Percentiles rank a stretch among this genome's conserved stretches.
phyloP scores from a whole-genome alignment of 2,797 vertebrate species.

The Pseudomugil tenellus region DNA sequence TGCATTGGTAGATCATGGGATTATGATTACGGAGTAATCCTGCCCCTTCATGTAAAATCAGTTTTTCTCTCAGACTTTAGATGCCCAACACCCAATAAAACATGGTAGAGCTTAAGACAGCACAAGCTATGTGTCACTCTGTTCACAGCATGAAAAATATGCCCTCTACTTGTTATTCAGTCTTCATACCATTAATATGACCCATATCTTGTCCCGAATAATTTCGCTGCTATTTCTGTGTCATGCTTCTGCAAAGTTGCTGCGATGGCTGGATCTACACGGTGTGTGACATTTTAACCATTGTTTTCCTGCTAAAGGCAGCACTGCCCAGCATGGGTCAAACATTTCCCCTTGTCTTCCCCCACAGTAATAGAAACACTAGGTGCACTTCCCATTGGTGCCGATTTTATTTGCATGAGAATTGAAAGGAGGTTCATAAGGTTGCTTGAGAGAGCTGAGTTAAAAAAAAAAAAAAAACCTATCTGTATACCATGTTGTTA shows the following conservation, averaged over 20 bases:
- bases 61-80: conserved; percentile 13
- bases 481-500: neutral
- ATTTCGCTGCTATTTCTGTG: conserved; percentile 78
- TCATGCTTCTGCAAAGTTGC: conserved; percentile 48
- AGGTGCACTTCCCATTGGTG: conserved; percentile 11
- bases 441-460: neutral
- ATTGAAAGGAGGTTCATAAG: conserved; percentile 15
- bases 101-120: conserved; percentile 6
- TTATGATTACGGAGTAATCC: conserved; percentile 48
- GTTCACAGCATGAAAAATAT: conserved; percentile 34
- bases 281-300: conserved; percentile 79
- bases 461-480: conserved; percentile 17
- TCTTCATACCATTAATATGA: conserved; percentile 75
- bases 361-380: conserved; percentile 29
- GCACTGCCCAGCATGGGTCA: conserved; percentile 64
- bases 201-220: conserved; percentile 81
- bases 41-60: conserved; percentile 32
- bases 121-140: conserved; percentile 27
- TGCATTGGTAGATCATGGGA: conserved; percentile 43
- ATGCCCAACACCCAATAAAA: conserved; percentile 1
- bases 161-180: conserved; percentile 21
- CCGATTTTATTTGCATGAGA: conserved; percentile 44
- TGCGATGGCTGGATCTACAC: conserved; percentile 47
- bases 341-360: conserved; percentile 33
- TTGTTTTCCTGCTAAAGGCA: conserved; percentile 70